Percentiles rank a stretch among this genome's conserved stretches.
phyloP scores from a whole-genome alignment of 2,888 invertebrate genomes.

The Drosophila greeni region DNA sequence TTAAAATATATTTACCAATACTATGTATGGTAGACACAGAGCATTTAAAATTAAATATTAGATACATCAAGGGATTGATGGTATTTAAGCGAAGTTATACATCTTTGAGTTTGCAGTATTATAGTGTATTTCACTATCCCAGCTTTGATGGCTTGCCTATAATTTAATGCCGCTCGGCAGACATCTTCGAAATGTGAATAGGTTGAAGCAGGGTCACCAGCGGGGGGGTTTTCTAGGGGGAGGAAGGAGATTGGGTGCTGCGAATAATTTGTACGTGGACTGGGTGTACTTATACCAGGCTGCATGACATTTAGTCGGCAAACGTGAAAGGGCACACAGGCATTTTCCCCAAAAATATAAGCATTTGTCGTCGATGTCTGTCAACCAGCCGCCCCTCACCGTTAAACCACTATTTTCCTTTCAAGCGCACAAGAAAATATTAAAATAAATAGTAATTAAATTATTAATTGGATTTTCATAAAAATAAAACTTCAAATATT shows the following conservation, averaged over 20 bases:
- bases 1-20: neutral
- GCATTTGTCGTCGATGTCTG: conserved; percentile 56
- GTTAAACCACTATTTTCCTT: neutral
- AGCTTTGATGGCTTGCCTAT: conserved; percentile 52
- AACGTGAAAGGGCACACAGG: conserved; percentile 67
- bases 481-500: too few species aligned
- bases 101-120: neutral
- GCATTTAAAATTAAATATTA: too few species aligned
- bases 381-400: conserved; percentile 4
- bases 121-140: conserved; percentile 3
- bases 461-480: too few species aligned
- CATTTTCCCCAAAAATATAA: conserved; percentile 55
- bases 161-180: conserved; percentile 63
- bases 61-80: too few species aligned
- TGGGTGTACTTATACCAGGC: conserved; percentile 11
- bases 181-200: conserved; percentile 66
- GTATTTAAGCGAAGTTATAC: neutral
- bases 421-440: neutral
- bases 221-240: neutral
- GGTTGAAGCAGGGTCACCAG: conserved; percentile 59
- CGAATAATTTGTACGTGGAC: conserved; percentile 53
- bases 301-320: conserved; percentile 58
- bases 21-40: neutral
- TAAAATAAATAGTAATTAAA: too few species aligned
- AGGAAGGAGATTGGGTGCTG: conserved; percentile 5